phyloP scores from a whole-genome alignment of 2,113 vertebrate genomes.

The Lepus americanus region DNA sequence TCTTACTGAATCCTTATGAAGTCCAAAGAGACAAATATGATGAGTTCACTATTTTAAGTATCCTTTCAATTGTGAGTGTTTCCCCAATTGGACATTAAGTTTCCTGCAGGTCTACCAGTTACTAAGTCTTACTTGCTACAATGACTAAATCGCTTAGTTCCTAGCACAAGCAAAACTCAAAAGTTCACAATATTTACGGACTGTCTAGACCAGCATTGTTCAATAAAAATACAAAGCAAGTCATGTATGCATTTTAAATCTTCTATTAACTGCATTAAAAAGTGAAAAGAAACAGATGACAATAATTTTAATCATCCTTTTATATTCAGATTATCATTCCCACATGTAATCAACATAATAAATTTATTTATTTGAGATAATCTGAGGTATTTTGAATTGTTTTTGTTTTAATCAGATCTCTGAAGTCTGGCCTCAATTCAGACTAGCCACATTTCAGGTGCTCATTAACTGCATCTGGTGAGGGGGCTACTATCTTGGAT shows the following conservation, averaged over 20 bases:
- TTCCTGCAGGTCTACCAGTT: neutral
- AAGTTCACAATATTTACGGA: neutral
- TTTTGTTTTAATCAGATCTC: slow-evolving; percentile 8
- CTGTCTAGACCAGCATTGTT: neutral
- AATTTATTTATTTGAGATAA: neutral
- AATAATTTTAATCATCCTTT: slow-evolving; percentile 27
- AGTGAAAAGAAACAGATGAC: slow-evolving; percentile 12
- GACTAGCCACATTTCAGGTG: neutral
- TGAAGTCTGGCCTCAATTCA: neutral
- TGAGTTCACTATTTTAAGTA: neutral
- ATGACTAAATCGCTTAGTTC: slow-evolving; percentile 33
- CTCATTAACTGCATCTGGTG: neutral
- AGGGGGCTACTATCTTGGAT: neutral
- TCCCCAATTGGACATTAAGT: neutral
- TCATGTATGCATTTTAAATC: neutral
- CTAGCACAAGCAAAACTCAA: neutral
- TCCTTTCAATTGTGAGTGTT: neutral
- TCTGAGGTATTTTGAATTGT: neutral
- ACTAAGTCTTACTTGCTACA: neutral
- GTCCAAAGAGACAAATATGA: slow-evolving; percentile 17
- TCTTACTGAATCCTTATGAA: neutral
- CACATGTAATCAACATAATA: neutral
- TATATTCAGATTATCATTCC: slow-evolving; percentile 12
- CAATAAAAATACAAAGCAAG: slow-evolving; percentile 15
- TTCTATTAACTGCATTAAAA: slow-evolving; percentile 8